These are phyloP conservation scores for Eueremaeus valkanovi DNA, from an alignment of 2,888 invertebrate species.

Conservation along the genomic window DNA sequence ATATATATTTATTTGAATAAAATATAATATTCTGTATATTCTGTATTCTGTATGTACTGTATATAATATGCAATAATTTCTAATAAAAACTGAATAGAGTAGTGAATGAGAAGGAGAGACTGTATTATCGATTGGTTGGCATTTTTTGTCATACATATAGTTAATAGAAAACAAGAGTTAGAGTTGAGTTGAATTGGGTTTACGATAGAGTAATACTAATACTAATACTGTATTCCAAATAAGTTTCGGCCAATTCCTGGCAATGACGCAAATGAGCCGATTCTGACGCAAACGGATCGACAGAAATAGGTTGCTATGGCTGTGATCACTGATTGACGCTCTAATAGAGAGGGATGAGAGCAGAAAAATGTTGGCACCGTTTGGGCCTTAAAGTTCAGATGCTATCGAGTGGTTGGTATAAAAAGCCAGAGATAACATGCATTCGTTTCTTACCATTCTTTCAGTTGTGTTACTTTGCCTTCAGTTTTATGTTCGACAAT, in stretches of 20 bases:
- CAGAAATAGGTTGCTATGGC: slow-evolving; percentile 27
- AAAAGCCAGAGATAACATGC: not conserved
- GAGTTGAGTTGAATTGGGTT: no score
- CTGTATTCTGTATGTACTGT: no score
- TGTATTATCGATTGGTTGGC: no score
- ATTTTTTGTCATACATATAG: not conserved
- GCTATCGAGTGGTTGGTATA: slow-evolving; percentile 8
- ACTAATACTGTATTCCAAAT: not conserved
- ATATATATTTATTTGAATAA: no score
- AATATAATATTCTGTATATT: no score
- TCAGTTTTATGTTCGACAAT: not conserved
- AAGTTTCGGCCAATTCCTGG: not conserved
- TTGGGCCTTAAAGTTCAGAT: not conserved
- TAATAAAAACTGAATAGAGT: no score
- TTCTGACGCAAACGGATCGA: slow-evolving; percentile 23
- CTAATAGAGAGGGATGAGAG: not conserved
- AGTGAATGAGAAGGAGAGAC: no score
- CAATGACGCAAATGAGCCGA: not conserved
- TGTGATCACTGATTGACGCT: not conserved
- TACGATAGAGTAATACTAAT: not conserved
- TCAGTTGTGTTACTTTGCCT: slow-evolving; percentile 14
- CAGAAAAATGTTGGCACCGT: slow-evolving; percentile 21
- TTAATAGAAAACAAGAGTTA: not conserved
- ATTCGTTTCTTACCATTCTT: slow-evolving; percentile 15
- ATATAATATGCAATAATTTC: no score